Percentiles rank a stretch among this genome's conserved stretches.
phyloP scores from a whole-genome alignment of 2,888 invertebrate genomes.

The Volucella zonaria region DNA sequence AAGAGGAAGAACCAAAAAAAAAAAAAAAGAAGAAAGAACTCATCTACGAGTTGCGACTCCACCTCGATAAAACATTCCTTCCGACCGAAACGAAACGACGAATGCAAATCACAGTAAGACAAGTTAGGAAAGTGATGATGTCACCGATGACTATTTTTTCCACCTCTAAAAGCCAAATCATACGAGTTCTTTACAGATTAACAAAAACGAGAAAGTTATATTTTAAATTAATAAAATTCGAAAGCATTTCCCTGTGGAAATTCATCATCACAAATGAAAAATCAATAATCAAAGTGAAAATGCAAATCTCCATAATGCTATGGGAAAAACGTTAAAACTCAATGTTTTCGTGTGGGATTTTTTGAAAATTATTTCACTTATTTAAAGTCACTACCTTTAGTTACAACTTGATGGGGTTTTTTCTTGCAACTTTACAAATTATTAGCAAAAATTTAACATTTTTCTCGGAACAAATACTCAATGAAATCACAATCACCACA shows the following conservation, averaged over 20 bases:
- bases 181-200: background rate
- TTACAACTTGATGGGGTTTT: conserved; percentile 28
- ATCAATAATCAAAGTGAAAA: conserved; percentile 61
- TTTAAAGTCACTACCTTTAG: conserved; percentile 45
- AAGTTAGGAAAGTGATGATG: conserved; percentile 76
- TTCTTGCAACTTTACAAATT: conserved; percentile 23
- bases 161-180: background rate
- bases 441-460: conserved; percentile 56
- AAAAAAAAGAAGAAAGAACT: too few relatives aligned
- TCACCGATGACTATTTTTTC: conserved; percentile 73
- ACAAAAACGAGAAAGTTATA: background rate
- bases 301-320: background rate
- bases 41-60: conserved; percentile 23
- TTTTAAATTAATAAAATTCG: conserved; percentile 2
- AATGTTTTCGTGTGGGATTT: background rate
- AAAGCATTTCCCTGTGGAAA: conserved; percentile 35
- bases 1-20: background rate
- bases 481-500: conserved; percentile 50
- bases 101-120: conserved; percentile 62
- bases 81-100: conserved; percentile 46
- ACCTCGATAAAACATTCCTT: conserved; percentile 47
- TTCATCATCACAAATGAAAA: conserved; percentile 48
- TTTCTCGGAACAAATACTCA: conserved; percentile 35
- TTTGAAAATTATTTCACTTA: background rate
- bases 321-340: conserved; percentile 8